Base-by-base conservation (phyloP, 1,140 invertebrate genomes). In the Dufourea novaeangliae region DNA sequence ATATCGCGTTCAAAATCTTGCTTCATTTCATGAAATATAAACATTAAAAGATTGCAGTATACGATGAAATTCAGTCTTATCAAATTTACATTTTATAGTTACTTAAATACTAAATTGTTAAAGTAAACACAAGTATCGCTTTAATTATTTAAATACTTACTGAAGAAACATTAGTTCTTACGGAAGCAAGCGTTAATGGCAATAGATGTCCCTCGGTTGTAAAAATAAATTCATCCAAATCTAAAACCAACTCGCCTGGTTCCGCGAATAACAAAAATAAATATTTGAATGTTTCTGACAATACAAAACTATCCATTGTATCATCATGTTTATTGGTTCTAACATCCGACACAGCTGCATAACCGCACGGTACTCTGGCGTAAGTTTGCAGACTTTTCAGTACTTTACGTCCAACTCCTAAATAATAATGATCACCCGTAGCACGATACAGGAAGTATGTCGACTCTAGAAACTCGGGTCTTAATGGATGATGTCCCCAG, bases 281-380 rank as follows among this genome's bases (percentile, higher is more conserved):
- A 92, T 99, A 99, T 91, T 99, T 99, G 82, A 99, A 97, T 3
- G 98, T 99, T 93, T 99, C 98, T 0, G 98, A 97, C 0, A 99
- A 93, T 1, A 99, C 98, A 93, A 98, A 99, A 0, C 98, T 99
- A 89, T 99, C 98, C 98, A 99, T 99, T 83, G 98, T 95, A 89
- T 99, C 98, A 90, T 98, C 97, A 86, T 97, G 97, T 82, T 94
- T 93, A 62, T 95, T 95, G 2, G 97, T 98, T 59, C 98, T 94
- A 1, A 99, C 97, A 93, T 99, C 98, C 88, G 98, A 98, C 8
- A 99, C 97, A 27, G 98, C 98, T 17, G 99, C 98, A 93, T 98
- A 99, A 10, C 96, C 99, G 92, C 98, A 99, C 44, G 96, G 94
- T n/a, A 99, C 98, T 88, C 97, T 93, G 0, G 98, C 96, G 93